These are phyloP conservation scores for honey bee (Apis mellifera) DNA, from an alignment of 1,140 invertebrate species.

Conservation along the genomic window Amel_HAv3.1 CM009931.2:24047001-24047500, in stretches of 20 bases:
- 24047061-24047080: not conserved
- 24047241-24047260: constrained; percentile 29
- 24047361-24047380: not conserved
- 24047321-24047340: not conserved
- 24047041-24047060: not conserved
- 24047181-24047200: constrained; percentile 17
- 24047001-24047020: constrained; percentile 40
- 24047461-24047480: not conserved
- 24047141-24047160: constrained; percentile 24
- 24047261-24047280: constrained; percentile 52
- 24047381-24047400: not conserved
- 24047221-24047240: constrained; percentile 29
- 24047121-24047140: constrained; percentile 37
- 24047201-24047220: constrained; percentile 38
- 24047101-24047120: constrained; percentile 51
- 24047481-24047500: no score
- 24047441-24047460: not conserved
- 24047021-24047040: constrained; percentile 46
- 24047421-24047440: not conserved
- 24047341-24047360: not conserved
- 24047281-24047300: not conserved
- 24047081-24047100: constrained; percentile 31
- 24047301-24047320: not conserved
- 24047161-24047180: not conserved
- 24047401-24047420: not conserved